Conservation (phyloP, 2,888 invertebrate species). For the Chymomyza fuscimana region DNA sequence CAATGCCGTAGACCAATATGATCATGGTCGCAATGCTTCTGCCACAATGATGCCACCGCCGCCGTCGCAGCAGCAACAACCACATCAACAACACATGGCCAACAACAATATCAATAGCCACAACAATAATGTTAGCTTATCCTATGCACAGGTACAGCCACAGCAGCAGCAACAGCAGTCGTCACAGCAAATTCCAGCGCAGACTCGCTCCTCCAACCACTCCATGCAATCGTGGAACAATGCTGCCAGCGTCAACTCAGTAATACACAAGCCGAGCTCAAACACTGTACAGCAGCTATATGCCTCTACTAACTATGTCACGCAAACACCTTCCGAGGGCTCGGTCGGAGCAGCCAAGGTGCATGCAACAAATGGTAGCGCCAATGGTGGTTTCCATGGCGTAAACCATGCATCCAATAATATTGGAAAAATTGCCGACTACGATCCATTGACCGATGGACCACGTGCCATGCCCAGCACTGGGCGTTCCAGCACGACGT, state of each 20-base stretch:
- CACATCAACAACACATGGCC: constrained; percentile 39
- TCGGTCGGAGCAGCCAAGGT: constrained; percentile 37
- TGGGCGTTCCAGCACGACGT: constrained; percentile 88
- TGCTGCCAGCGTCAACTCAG: constrained; percentile 28
- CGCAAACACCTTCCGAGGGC: constrained; percentile 63
- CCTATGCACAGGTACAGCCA: constrained; percentile 32
- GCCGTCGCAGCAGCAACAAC: constrained; percentile 34
- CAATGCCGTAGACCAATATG: constrained; percentile 53
- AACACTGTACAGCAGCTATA: constrained; percentile 66
- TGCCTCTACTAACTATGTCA: constrained; percentile 63
- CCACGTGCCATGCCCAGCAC: constrained; percentile 87
- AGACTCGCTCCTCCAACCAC: constrained; percentile 17
- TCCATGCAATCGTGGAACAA: constrained; percentile 3
- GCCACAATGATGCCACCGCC: constrained; percentile 27
- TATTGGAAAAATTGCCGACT: constrained; percentile 89
- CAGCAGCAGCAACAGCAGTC: constrained; percentile 40
- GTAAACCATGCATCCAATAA: constrained; percentile 61
- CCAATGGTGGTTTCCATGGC: constrained; percentile 3
- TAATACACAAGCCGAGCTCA: constrained; percentile 31
- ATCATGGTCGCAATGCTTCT: constrained; percentile 20
- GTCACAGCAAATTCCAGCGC: constrained; percentile 23
- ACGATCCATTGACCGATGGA: constrained; percentile 88
- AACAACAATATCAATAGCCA: constrained; percentile 49
- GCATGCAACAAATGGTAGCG: constrained; percentile 19
- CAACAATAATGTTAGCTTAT: constrained; percentile 49